phyloP scores from a whole-genome alignment of 2,113 vertebrate genomes.

The Sinocyclocheilus maitianheensis region DNA sequence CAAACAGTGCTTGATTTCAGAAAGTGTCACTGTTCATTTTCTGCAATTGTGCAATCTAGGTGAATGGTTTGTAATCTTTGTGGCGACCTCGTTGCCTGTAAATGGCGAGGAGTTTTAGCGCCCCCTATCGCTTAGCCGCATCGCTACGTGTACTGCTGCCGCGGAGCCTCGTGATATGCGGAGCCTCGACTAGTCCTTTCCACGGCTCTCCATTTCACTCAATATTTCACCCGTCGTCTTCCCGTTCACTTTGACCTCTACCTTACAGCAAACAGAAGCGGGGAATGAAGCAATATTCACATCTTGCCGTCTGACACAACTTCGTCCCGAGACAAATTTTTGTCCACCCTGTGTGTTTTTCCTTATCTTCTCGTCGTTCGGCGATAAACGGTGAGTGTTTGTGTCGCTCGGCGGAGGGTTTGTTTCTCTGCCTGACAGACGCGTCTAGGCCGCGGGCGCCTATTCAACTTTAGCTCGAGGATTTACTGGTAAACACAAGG shows the following conservation, averaged over 20 bases:
- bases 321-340: conserved; percentile 14
- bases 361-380: conserved; percentile 11
- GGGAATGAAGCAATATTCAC: conserved; percentile 63
- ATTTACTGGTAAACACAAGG: conserved; percentile 52
- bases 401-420: conserved; percentile 36
- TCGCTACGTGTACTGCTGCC: conserved; percentile 8
- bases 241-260: conserved; percentile 67
- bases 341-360: conserved; percentile 10
- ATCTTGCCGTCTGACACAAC: conserved; percentile 27
- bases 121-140: conserved; percentile 65
- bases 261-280: conserved; percentile 44
- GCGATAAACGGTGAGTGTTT: conserved; percentile 71
- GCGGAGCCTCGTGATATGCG: conserved; percentile 62
- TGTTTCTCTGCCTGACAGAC: conserved; percentile 52
- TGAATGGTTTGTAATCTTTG: background rate
- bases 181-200: conserved; percentile 59
- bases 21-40: background rate
- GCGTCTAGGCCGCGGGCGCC: conserved; percentile 69
- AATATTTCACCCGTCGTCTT: conserved; percentile 49
- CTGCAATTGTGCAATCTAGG: background rate
- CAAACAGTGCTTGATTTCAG: background rate
- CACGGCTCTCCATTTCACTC: conserved; percentile 68
- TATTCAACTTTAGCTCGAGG: conserved; percentile 72
- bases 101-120: conserved; percentile 60
- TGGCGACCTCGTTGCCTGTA: background rate